Evolutionary conservation across 2,888 invertebrate genomes (phyloP).

Genomic region (Laothoe populi): DNA sequence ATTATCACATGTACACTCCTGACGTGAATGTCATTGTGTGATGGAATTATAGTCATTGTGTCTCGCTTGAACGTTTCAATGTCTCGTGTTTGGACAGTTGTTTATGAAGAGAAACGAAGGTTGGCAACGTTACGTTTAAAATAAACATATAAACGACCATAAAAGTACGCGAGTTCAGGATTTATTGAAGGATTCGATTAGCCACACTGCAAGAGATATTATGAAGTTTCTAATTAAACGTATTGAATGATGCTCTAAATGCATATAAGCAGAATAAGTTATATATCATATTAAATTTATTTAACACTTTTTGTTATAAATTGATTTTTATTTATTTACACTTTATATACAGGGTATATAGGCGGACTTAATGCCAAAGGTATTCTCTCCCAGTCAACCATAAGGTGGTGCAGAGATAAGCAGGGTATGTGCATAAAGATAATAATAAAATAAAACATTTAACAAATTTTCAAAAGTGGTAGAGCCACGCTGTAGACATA

Average conservation of each 20-base stretch:
- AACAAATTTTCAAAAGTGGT: no score
- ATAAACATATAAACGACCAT: conserved; percentile 26
- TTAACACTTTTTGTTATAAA: no score
- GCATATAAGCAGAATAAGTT: no score
- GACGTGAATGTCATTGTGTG: conserved; percentile 34
- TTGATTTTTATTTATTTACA: no score
- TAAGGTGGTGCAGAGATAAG: no score
- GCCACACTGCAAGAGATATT: background rate
- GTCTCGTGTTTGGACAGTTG: conserved; percentile 53
- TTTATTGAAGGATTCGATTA: conserved; percentile 9
- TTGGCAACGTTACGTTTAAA: conserved; percentile 36
- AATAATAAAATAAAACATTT: no score
- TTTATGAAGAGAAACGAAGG: conserved; percentile 44
- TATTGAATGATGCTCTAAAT: no score
- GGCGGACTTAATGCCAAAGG: no score
- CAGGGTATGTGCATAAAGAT: no score
- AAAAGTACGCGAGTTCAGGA: background rate
- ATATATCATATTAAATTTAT: background rate
- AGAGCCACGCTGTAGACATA: no score
- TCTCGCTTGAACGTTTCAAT: conserved; percentile 44
- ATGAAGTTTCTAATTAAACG: background rate
- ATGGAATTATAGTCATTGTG: conserved; percentile 52
- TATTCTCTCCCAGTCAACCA: no score
- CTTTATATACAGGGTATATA: no score
- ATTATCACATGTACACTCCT: conserved; percentile 8